phyloP scores from a whole-genome alignment of 2,113 vertebrate genomes.

The Engraulis encrasicolus region DNA sequence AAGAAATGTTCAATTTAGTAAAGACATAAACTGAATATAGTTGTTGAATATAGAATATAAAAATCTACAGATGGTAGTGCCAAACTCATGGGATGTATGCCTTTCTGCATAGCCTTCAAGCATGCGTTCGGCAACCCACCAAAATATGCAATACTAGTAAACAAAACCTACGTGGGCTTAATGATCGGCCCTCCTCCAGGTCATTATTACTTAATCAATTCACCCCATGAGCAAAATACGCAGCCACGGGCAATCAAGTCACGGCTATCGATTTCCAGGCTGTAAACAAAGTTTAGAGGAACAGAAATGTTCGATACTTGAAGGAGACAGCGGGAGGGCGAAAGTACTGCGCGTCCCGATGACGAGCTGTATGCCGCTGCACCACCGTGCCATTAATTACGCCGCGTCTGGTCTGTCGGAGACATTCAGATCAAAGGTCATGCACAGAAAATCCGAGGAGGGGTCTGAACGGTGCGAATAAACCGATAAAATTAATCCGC shows the following conservation, averaged over 20 bases:
- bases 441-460: constrained; percentile 83
- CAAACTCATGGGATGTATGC: constrained; percentile 11
- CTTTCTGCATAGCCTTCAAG: not conserved
- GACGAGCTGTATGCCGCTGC: constrained; percentile 47
- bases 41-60: not conserved
- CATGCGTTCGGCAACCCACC: not conserved
- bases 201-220: constrained; percentile 95
- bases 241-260: constrained; percentile 82
- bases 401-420: constrained; percentile 76
- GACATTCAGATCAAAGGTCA: constrained; percentile 93
- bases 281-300: constrained; percentile 83
- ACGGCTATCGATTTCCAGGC: constrained; percentile 79
- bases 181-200: constrained; percentile 80
- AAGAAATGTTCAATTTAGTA: not conserved
- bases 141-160: constrained; percentile 56
- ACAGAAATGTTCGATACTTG: constrained; percentile 76
- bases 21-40: not conserved
- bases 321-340: constrained; percentile 41
- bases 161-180: constrained; percentile 75
- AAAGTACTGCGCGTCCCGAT: constrained; percentile 54
- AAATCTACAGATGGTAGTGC: not conserved
- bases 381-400: constrained; percentile 71
- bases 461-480: constrained; percentile 78
- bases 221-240: constrained; percentile 82
- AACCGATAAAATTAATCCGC: constrained; percentile 82